Evolutionary conservation across 1,140 invertebrate genomes (phyloP).

Genomic region (Lasaia peninsularis): DNA sequence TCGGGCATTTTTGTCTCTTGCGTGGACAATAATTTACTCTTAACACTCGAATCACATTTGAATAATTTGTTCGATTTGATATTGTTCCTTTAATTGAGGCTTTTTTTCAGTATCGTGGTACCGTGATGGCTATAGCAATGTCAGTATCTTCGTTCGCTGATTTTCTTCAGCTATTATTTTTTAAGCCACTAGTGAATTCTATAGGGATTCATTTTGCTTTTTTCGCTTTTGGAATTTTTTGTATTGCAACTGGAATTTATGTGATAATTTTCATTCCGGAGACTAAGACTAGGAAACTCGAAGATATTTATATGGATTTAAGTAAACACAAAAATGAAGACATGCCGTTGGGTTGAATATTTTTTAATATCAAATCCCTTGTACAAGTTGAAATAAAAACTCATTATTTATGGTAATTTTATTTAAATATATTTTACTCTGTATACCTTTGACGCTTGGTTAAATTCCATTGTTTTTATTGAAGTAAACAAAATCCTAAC

Average conservation of each 20-base stretch:
- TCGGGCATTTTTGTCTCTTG: too few relatives aligned
- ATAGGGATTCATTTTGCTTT: constrained; percentile 52
- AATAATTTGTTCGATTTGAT: too few relatives aligned
- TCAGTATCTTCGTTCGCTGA: constrained; percentile 39
- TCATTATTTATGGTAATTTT: too few relatives aligned
- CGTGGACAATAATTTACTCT: too few relatives aligned
- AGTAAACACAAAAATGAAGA: not conserved
- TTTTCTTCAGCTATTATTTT: constrained; percentile 55
- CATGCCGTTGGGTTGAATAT: too few relatives aligned
- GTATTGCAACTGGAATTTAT: constrained; percentile 41
- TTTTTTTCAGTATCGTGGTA: constrained; percentile 55
- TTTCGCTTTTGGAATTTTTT: constrained; percentile 54
- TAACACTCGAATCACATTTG: too few relatives aligned
- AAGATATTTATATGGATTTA: constrained; percentile 49
- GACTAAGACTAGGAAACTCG: constrained; percentile 45
- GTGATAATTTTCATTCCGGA: constrained; percentile 49
- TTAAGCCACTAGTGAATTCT: constrained; percentile 47
- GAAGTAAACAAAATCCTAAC: too few relatives aligned
- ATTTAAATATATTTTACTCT: too few relatives aligned
- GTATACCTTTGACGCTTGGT: too few relatives aligned
- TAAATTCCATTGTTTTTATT: too few relatives aligned
- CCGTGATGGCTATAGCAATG: constrained; percentile 52
- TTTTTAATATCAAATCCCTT: not conserved
- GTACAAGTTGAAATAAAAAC: too few relatives aligned
- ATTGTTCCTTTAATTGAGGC: too few relatives aligned